Percentiles rank a stretch among this genome's conserved stretches.
Evolutionary conservation across 2,888 invertebrate genomes (phyloP).

Genomic region (Plusia festucae): DNA sequence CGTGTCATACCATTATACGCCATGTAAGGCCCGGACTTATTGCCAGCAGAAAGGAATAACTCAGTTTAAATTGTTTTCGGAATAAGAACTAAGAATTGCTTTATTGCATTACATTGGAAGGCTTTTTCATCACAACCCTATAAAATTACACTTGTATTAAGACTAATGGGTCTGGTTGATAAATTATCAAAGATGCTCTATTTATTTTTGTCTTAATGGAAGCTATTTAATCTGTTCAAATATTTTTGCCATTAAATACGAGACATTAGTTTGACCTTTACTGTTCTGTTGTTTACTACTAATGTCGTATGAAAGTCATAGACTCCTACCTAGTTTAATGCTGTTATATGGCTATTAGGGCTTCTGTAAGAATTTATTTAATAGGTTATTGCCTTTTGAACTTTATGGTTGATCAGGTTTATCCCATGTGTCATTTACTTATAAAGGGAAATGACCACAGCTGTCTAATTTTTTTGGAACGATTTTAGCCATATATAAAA

Average conservation of each 20-base stretch:
- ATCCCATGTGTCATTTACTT: too few species aligned
- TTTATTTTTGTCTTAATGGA: conserved; percentile 71
- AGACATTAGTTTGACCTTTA: conserved; percentile 47
- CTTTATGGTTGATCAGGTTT: too few species aligned
- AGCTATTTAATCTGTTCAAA: conserved; percentile 67
- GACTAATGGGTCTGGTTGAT: conserved; percentile 71
- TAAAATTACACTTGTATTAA: conserved; percentile 74
- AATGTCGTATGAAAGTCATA: conserved; percentile 40
- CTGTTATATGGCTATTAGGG: background rate
- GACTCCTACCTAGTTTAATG: background rate
- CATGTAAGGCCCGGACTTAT: conserved; percentile 87
- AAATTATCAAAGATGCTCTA: conserved; percentile 60
- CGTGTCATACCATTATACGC: conserved; percentile 89
- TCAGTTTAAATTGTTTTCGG: conserved; percentile 86
- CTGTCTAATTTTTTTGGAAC: too few species aligned
- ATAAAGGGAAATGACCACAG: too few species aligned
- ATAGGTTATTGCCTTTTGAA: too few species aligned
- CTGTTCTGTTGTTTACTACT: conserved; percentile 16
- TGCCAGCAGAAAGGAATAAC: conserved; percentile 82
- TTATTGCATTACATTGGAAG: conserved; percentile 81
- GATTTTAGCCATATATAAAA: too few species aligned
- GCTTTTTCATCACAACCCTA: conserved; percentile 77
- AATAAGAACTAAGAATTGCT: conserved; percentile 70
- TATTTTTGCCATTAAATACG: conserved; percentile 69
- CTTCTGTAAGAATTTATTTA: too few species aligned